phyloP scores from a whole-genome alignment of 37 sponge, comb jelly and placozoan species.

The Beroe forskalii region DNA sequence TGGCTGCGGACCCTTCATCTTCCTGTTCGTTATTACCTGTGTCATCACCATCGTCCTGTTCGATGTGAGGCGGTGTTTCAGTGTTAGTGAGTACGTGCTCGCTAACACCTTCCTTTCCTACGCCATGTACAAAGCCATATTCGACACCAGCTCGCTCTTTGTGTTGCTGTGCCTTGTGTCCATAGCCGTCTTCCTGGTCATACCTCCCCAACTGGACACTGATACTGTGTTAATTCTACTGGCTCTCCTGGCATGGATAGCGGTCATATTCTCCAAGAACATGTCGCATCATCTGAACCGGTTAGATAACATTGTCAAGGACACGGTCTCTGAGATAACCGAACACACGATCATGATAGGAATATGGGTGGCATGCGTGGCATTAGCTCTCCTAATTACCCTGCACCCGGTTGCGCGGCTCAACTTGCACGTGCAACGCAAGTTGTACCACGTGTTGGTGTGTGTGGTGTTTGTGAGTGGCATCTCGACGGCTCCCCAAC shows the following conservation, averaged over 20 bases:
- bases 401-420: not conserved
- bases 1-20: not conserved
- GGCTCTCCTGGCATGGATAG: slow-evolving; percentile 25
- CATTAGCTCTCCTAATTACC: slow-evolving; percentile 9
- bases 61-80: slow-evolving; percentile 39
- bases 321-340: not conserved
- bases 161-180: slow-evolving; percentile 44
- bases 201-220: slow-evolving; percentile 19
- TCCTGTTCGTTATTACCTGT: not conserved
- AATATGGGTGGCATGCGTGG: not conserved
- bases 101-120: slow-evolving; percentile 35
- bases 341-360: slow-evolving; percentile 6
- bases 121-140: slow-evolving; percentile 49
- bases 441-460: slow-evolving; percentile 52
- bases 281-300: not conserved
- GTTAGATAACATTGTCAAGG: not conserved
- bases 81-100: slow-evolving; percentile 65
- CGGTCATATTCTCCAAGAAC: slow-evolving; percentile 63
- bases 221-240: slow-evolving; percentile 6
- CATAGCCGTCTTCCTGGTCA: not conserved
- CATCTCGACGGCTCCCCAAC: slow-evolving; percentile 6
- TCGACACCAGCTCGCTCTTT: slow-evolving; percentile 15
- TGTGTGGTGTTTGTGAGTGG: slow-evolving; percentile 57
- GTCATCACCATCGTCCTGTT: slow-evolving; percentile 30
- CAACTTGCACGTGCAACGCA: slow-evolving; percentile 57